Percentiles rank a stretch among this genome's conserved stretches.
Conservation (phyloP, 2,113 vertebrate species). For the Coptodon rendalli region DNA sequence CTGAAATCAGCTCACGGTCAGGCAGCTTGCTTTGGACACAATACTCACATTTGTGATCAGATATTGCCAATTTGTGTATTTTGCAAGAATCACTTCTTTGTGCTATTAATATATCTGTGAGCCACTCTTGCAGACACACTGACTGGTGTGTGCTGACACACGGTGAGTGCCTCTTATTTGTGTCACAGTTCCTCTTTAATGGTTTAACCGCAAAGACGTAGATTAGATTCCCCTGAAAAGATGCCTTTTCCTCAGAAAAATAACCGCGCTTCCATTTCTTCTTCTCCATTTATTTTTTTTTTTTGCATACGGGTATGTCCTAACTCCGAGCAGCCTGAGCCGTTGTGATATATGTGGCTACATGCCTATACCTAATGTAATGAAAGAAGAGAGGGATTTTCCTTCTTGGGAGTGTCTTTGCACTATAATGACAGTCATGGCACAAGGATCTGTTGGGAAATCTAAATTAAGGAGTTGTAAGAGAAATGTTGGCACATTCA, state of each 20-base stretch:
- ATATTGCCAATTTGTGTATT: neutral
- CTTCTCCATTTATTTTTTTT: neutral
- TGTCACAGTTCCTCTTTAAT: neutral
- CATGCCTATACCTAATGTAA: neutral
- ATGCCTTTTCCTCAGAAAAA: neutral
- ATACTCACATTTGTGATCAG: neutral
- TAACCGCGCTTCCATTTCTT: fast-evolving
- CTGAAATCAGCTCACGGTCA: fast-evolving
- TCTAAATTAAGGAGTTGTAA: neutral
- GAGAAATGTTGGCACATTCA: neutral
- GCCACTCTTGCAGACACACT: neutral
- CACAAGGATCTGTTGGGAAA: neutral
- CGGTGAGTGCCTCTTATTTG: fast-evolving
- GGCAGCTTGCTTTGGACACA: neutral
- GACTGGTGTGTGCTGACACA: neutral
- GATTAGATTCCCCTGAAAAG: neutral
- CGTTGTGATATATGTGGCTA: neutral
- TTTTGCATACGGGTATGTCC: neutral
- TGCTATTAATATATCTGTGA: neutral
- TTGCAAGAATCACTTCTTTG: neutral
- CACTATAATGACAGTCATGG: fast-evolving
- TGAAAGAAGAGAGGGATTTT: neutral
- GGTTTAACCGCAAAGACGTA: neutral
- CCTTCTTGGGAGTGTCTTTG: fast-evolving
- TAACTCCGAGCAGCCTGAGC: neutral